phyloP scores from a whole-genome alignment of 2,888 invertebrate genomes.

The Helicoverpa assulta region DNA sequence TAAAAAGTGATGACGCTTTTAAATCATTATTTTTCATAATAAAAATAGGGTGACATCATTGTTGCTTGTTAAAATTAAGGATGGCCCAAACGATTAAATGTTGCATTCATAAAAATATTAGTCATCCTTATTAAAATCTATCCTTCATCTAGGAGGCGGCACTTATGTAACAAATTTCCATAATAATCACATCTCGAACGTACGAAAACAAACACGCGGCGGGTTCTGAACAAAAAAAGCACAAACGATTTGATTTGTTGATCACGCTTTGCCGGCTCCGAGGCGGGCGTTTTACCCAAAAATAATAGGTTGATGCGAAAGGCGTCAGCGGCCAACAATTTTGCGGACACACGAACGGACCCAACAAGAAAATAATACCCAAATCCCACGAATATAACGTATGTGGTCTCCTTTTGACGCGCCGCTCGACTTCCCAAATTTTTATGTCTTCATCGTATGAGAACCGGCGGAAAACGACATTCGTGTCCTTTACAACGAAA shows the following conservation, averaged over 20 bases:
- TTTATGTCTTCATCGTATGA: conserved; percentile 89
- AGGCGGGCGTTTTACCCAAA: conserved; percentile 80
- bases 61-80: conserved; percentile 46
- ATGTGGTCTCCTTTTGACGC: conserved; percentile 87
- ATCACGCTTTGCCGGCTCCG: conserved; percentile 80
- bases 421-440: conserved; percentile 84
- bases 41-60: conserved; percentile 34
- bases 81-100: conserved; percentile 33
- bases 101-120: conserved; percentile 59
- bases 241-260: conserved; percentile 82
- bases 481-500: conserved; percentile 71
- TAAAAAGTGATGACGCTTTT: conserved; percentile 19
- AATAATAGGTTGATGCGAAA: conserved; percentile 86
- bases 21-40: conserved; percentile 9
- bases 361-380: conserved; percentile 76
- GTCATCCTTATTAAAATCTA: conserved; percentile 77
- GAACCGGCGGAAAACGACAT: conserved; percentile 78
- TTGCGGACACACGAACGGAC: conserved; percentile 77
- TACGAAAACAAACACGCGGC: conserved; percentile 88
- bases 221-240: conserved; percentile 71
- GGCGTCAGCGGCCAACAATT: conserved; percentile 89
- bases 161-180: conserved; percentile 76
- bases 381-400: conserved; percentile 82
- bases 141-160: conserved; percentile 73
- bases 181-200: conserved; percentile 85